These are phyloP conservation scores for Ectobius pallidus DNA, from an alignment of 2,888 invertebrate species.

Conservation along the genomic window DNA sequence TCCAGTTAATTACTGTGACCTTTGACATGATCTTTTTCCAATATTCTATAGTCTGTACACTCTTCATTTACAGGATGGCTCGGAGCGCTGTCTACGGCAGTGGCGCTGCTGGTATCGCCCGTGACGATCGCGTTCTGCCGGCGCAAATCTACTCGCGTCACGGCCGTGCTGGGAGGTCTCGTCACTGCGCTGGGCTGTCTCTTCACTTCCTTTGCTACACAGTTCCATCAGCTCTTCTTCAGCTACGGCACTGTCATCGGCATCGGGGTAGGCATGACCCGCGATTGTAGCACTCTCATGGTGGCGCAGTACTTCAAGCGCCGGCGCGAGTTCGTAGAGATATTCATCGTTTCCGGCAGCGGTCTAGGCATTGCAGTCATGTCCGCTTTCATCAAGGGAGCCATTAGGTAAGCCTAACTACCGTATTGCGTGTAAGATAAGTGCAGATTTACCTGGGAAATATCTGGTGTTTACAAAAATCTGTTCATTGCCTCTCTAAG, in stretches of 20 bases:
- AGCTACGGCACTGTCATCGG: constrained; percentile 73
- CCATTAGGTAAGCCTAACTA: constrained; percentile 69
- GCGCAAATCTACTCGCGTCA: constrained; percentile 84
- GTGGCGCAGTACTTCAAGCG: constrained; percentile 90
- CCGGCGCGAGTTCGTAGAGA: constrained; percentile 83
- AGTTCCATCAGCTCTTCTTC: constrained; percentile 89
- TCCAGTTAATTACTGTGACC: too few species aligned
- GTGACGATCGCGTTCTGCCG: constrained; percentile 85
- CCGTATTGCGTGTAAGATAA: too few species aligned
- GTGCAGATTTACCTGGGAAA: too few species aligned
- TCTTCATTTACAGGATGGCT: constrained; percentile 75
- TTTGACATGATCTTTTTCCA: too few species aligned
- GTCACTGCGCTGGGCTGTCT: constrained; percentile 86
- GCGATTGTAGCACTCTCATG: constrained; percentile 87
- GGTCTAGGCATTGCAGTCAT: constrained; percentile 84
- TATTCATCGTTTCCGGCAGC: constrained; percentile 85
- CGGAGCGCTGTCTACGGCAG: constrained; percentile 78
- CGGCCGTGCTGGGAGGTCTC: constrained; percentile 86
- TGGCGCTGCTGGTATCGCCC: constrained; percentile 80
- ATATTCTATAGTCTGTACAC: too few species aligned
- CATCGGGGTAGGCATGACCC: constrained; percentile 82
- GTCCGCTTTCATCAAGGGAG: constrained; percentile 80
- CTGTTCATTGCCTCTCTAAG: too few species aligned
- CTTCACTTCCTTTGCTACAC: constrained; percentile 88
- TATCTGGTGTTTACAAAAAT: too few species aligned